Base-by-base conservation (phyloP, 2,797 vertebrate genomes). In the Mus caroli region DNA sequence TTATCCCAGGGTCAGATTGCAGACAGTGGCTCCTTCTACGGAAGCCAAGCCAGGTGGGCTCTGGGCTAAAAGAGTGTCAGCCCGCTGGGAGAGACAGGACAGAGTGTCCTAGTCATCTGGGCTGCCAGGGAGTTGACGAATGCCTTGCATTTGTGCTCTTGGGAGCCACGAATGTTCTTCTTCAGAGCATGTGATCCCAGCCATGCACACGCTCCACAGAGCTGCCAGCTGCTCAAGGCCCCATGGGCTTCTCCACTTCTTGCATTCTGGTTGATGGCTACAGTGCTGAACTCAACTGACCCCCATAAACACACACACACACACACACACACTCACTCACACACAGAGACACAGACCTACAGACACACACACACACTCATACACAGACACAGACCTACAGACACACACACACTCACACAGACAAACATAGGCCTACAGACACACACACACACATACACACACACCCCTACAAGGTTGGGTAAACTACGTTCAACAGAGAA, bases 31-130 rank as follows among this genome's bases (percentile, higher is more conserved):
- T 77, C 93, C 93, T 92, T 93, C 54, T 91, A 64, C 3, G 86
- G 95, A 96, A 91, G 95, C 76, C 91, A 91, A 94, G 94, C 78
- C 1, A 1, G 89, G 96, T 97, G 96, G 94, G 85, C 94, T 82
- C 90, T 75, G 91, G 90, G 82, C 83, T 89, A n/a, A 93, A 92
- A 40, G 20, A 69, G 71, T 54, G 88, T 95, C 88, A 92, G 80
- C 75, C 93, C 56, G 60, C 24, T 50, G 77, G 17, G 78, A 96
- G 78, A 96, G 87, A 71, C 22, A 67, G 92, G 92, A 97, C 96
- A 96, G 62, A 17, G 62, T 97, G 97, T 97, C 92, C 94, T 17
- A 17, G 94, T 43, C 75, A 76, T 7, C 1, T 11, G 26, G 90
- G 78, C 86, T 95, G 92, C 67, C 92, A 86, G 78, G 2, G 12